These are phyloP conservation scores for Poecilobothrus nobilitatus DNA, from an alignment of 2,888 invertebrate species.

Conservation along the genomic window DNA sequence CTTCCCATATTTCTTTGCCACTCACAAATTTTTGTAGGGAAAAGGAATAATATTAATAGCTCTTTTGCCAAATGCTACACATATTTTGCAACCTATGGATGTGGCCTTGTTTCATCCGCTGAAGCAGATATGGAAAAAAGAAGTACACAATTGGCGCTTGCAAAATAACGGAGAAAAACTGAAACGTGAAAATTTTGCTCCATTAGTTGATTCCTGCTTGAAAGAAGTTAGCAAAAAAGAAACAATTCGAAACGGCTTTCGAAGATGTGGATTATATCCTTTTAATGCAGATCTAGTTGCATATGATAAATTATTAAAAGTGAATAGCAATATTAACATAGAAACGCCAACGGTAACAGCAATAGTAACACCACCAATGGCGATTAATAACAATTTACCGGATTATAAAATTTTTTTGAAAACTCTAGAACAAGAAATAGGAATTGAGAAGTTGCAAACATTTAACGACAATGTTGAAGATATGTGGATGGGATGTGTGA, in stretches of 20 bases:
- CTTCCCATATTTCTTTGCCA: conserved; percentile 35
- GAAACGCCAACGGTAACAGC: too few species aligned
- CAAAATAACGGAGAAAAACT: neutral
- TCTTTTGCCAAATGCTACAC: conserved; percentile 27
- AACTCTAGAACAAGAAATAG: too few species aligned
- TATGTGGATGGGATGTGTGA: too few species aligned
- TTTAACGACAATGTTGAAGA: too few species aligned
- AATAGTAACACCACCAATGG: too few species aligned
- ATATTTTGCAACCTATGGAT: conserved; percentile 38
- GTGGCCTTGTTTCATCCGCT: conserved; percentile 35
- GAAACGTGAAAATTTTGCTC: neutral
- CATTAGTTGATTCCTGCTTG: neutral
- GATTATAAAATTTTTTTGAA: too few species aligned
- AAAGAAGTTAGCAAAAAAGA: neutral
- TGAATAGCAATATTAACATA: neutral
- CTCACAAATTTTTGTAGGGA: conserved; percentile 36
- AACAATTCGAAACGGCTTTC: neutral
- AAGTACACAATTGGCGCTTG: conserved; percentile 20
- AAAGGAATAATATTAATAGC: conserved; percentile 35
- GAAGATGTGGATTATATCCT: neutral
- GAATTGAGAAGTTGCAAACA: too few species aligned
- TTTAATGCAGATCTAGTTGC: neutral
- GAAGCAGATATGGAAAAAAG: conserved; percentile 31
- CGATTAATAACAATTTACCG: too few species aligned
- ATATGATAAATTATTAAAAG: neutral